phyloP scores from a whole-genome alignment of 2,888 invertebrate genomes.

The Idaea dimidiata region DNA sequence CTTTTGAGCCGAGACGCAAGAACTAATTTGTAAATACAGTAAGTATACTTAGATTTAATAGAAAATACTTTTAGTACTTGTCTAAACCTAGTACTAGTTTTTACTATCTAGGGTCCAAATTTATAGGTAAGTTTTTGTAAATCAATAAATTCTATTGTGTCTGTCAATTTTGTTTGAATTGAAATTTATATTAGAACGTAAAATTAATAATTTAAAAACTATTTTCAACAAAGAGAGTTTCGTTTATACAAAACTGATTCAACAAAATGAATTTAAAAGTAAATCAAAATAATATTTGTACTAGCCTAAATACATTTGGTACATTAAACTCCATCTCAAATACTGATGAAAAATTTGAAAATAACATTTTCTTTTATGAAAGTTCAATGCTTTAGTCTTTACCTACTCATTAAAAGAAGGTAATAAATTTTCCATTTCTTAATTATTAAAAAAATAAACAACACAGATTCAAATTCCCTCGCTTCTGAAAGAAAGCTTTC shows the following conservation, averaged over 20 bases:
- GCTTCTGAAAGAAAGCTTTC: no score
- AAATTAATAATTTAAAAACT: not conserved
- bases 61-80: not conserved
- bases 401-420: no score
- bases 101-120: not conserved
- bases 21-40: slow-evolving; percentile 43
- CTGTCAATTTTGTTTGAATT: not conserved
- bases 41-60: not conserved
- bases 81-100: not conserved
- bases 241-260: not conserved
- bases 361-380: not conserved
- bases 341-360: not conserved
- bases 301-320: not conserved
- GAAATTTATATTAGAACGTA: not conserved
- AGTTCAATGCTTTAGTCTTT: not conserved
- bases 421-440: no score
- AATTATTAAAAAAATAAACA: no score
- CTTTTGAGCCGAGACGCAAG: slow-evolving; percentile 70
- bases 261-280: not conserved
- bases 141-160: not conserved
- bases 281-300: not conserved
- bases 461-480: no score
- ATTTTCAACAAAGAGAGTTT: not conserved
- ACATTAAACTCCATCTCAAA: not conserved
- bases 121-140: not conserved